Base-by-base conservation (phyloP, 1,140 invertebrate species). In the Drosophila punjabiensis region DNA sequence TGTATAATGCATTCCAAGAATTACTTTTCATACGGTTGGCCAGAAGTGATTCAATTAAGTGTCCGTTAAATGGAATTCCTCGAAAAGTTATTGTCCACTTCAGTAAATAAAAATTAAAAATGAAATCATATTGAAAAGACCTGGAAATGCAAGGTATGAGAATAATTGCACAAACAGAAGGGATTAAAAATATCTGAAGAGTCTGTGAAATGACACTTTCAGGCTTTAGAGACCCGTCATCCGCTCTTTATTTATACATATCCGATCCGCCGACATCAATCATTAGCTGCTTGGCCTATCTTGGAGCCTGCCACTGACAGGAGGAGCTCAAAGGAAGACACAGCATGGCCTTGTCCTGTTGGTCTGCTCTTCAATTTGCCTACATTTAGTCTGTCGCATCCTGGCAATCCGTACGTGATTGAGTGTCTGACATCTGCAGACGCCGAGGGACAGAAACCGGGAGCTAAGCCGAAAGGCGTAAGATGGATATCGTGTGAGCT, bases 341-440 rank as follows among this genome's bases (percentile, higher is more conserved):
- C 47, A 30, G 33, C 50, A 32, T 41, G 35, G 47, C 56, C 60
- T 63, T 35, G 65, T 65, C 59, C 43, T 69, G 67, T 10, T 20
- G 55, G 50, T 45, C n/a, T 50, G 58, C 47, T 45, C 76, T 20
- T 56, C 55, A 64, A 47, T 52, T 73, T 61, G 52, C 52, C 52
- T 11, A 24, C n/a, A 52, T 66, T 65, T 55, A 65, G 43, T 37
- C 32, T 43, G 55, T 62, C 14, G 45, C 56, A 52, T 61, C 67
- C 50, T 62, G 35, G n/a, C 24, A 67, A 68, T 66, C 56, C 59
- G 66, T 67, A 62, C 55, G 50, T 82, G 83, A 87, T 87, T 73
- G 83, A 82, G 79, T 76, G 80, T 37, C 83, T 79, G 71, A 74
- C 83, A 82, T 70, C 82, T 65, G 75, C 82, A 84, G 45, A 39